Evolutionary conservation across 2,797 vertebrate species (phyloP), one percentile per base, ranked within the genome.

Genomic region (Chiroxiphia lanceolata): DNA sequence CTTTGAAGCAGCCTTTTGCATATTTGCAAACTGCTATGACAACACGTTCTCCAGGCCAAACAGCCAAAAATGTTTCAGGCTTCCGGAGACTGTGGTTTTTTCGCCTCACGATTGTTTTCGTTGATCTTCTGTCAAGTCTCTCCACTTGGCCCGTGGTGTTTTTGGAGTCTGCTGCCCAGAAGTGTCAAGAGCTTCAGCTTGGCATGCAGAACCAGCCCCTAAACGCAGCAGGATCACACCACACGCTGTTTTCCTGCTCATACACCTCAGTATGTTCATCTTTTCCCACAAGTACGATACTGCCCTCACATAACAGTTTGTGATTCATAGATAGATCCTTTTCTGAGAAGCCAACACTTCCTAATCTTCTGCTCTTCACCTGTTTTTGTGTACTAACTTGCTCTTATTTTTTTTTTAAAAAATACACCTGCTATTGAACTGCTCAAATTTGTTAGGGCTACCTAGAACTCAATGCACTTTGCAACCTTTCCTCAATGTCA

Each of bases 71-170:
- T 15, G 34, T 42, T 83, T 63, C 42, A 63, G 2, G 64, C 53
- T 95, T 68, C 61, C 7, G 0, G 56, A 78, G 31, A 15, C 65
- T 51, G 51, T 13, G 87, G 22, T 3, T 54, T 79, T 79, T 63
- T 83, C 38, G 70, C 87, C 45, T 87, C 57, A 25, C 9, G 1
- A 18, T 27, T 89, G 63, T n/a, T 94, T 87, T 68, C 68, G 77
- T 38, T 92, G 91, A 83, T 54, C 60, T 84, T 40, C 87, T 81
- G 74, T 79, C 74, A 90, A 87, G 83, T 34, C 53, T 67, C 74
- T 64, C 81, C 0, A 0, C 54, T 72, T 61, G 65, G 34, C 67
- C 57, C 0, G 1, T 2, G 9, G 74, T 12, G 19, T 17, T 87
- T 90, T 81, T 84, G 65, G 88, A 81, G 69, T 45, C 38, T 3